These are phyloP conservation scores for Amaurobius ferox DNA, from an alignment of 2,888 invertebrate genomes.

Conservation along the genomic window DNA sequence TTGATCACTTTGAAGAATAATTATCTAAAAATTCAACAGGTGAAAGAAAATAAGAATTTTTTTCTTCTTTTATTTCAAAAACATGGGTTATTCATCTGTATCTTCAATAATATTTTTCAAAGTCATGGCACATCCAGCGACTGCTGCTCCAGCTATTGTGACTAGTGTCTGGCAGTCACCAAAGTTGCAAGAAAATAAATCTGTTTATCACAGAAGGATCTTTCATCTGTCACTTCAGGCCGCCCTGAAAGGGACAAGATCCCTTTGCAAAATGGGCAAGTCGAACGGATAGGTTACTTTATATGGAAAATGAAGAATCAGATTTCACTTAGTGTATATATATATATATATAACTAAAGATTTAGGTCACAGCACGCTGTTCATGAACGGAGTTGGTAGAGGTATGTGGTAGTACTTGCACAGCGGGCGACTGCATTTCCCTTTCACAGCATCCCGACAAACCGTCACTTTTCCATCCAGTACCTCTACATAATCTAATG, in stretches of 20 bases:
- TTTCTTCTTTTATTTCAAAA: slow-evolving; percentile 19
- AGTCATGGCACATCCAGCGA: slow-evolving; percentile 52
- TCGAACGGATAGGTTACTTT: slow-evolving; percentile 33
- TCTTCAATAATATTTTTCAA: background rate
- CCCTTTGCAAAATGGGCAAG: slow-evolving; percentile 18
- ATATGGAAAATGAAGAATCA: slow-evolving; percentile 39
- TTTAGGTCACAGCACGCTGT: slow-evolving; percentile 63
- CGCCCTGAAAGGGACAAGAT: slow-evolving; percentile 16
- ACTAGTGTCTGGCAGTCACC: slow-evolving; percentile 68
- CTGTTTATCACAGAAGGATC: slow-evolving; percentile 72
- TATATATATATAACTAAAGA: background rate
- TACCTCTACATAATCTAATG: slow-evolving; percentile 93
- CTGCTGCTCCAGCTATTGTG: slow-evolving; percentile 45
- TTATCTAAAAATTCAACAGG: slow-evolving; percentile 57
- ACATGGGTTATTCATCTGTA: background rate
- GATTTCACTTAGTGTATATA: slow-evolving; percentile 17
- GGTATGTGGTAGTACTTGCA: slow-evolving; percentile 99
- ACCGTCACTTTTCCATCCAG: slow-evolving; percentile 96
- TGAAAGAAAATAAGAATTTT: slow-evolving; percentile 29
- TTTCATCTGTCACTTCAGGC: slow-evolving; percentile 26
- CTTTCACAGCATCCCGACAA: slow-evolving; percentile 96
- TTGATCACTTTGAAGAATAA: slow-evolving; percentile 32
- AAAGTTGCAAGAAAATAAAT: slow-evolving; percentile 69
- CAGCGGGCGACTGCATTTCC: slow-evolving; percentile 92
- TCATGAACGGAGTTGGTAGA: slow-evolving; percentile 65